Base-by-base conservation (phyloP, 2,797 vertebrate species). In the Pygocentrus nattereri region DNA sequence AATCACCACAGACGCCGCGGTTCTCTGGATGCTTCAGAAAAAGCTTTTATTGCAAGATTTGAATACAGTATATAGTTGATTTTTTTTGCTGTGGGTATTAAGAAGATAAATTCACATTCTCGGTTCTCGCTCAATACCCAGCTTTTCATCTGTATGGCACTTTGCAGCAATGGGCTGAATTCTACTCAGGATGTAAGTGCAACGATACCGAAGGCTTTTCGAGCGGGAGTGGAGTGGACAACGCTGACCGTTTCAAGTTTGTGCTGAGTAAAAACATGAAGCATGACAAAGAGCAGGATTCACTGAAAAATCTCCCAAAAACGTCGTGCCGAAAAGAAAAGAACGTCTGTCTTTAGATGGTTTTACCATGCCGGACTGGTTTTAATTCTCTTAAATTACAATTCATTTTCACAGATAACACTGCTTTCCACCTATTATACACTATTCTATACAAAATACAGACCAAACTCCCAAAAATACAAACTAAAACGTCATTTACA, bases 401-500 rank as follows among this genome's bases (percentile, higher is more conserved):
- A 85, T 93, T 83, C n/a, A n/a, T n/a, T n/a, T 86, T 94, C 90
- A 94, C 94, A 95, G 94, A 95, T 95, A 95, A 96, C 93, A 96
- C 94, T 96, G 95, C 89, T 91, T 93, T 93, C 92, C 92, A 90
- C 88, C 94, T 97, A 95, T 96, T 92, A 94, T 95, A 96, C 95
- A 96, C 92, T 94, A 95, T 95, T 92, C 93, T 95, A 95, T 94
- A 96, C 90, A 93, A 89, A 87, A 88, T 85, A 90, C 85, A 87
- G 80, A 90, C 87, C 87, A 85, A 78, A 87, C 59, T 59, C 84
- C 88, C 79, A 87, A 88, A 88, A 90, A 89, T 85, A 88, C 88
- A 95, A 79, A 90, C 85, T 76, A 79, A 83, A 85, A 87, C 90
- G 86, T 95, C 93, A 94, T 95, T 93, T 96, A 95, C 93, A 95